Conservation (phyloP, 2,113 vertebrate species). For the Nycticorax nycticorax region DNA sequence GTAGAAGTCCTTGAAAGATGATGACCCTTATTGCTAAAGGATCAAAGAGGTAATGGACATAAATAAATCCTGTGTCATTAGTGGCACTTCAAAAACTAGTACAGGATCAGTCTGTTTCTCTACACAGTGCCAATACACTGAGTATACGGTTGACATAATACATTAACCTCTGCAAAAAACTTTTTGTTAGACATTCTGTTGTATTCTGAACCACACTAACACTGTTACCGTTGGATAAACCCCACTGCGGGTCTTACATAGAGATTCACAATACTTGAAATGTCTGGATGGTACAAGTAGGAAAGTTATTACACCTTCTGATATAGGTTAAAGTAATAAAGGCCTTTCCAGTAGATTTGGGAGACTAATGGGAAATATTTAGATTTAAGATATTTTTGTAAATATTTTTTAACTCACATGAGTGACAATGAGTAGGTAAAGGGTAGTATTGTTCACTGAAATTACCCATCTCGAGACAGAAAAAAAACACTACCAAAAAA, state of each 20-base stretch:
- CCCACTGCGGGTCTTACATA: background rate
- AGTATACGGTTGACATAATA: fast-evolving
- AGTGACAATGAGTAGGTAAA: background rate
- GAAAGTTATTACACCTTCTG: background rate
- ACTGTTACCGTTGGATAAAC: background rate
- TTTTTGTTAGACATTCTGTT: background rate
- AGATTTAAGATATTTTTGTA: background rate
- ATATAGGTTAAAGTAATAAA: background rate
- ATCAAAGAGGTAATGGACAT: background rate
- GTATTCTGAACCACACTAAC: background rate
- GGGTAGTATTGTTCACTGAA: background rate
- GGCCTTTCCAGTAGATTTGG: background rate
- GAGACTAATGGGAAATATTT: background rate
- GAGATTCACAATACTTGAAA: background rate
- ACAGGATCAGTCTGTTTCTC: background rate
- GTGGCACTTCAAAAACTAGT: background rate
- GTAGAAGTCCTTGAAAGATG: background rate
- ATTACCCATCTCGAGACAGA: background rate
- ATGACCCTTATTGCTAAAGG: background rate
- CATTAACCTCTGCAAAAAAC: background rate
- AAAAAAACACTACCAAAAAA: too few species aligned
- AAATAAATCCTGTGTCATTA: background rate
- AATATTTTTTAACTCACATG: background rate
- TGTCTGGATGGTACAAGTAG: background rate
- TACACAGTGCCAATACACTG: background rate